Conservation (phyloP, 2,797 vertebrate genomes). For the Malacoctenus gilli region DNA sequence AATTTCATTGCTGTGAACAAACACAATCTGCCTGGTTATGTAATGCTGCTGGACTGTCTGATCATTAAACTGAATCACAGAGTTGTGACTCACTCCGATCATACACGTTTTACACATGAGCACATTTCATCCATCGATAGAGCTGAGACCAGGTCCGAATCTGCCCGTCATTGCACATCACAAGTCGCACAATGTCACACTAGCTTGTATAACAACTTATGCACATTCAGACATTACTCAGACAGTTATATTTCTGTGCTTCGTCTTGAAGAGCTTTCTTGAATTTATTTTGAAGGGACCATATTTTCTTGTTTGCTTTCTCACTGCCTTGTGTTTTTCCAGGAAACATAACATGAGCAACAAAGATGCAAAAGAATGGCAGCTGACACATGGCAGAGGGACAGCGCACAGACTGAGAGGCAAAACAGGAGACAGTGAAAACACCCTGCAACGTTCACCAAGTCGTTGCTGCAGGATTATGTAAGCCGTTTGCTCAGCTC, state of each 20-base stretch:
- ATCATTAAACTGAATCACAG: conserved; percentile 36
- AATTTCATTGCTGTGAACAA: conserved; percentile 18
- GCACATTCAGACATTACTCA: neutral
- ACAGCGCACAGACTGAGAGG: conserved; percentile 8
- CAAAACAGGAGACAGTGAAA: conserved; percentile 38
- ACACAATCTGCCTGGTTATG: conserved; percentile 44
- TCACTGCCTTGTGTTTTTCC: neutral
- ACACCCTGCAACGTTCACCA: conserved; percentile 36
- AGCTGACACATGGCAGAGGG: neutral
- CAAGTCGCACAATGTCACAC: conserved; percentile 3
- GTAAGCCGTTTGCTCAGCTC: conserved; percentile 62
- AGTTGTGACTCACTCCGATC: conserved; percentile 39
- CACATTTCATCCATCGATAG: conserved; percentile 23
- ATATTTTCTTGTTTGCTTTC: neutral
- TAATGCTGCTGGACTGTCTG: conserved; percentile 33
- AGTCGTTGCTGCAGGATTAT: conserved; percentile 56
- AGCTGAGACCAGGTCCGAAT: conserved; percentile 6
- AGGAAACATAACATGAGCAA: neutral
- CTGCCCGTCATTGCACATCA: conserved; percentile 6
- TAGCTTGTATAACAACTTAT: conserved; percentile 2
- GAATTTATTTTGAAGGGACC: neutral
- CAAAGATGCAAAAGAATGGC: conserved; percentile 2
- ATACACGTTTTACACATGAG: conserved; percentile 9
- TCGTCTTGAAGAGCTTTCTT: neutral
- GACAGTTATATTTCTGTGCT: neutral